Conservation (phyloP, 2,797 vertebrate species). For the Erpetoichthys calabaricus region DNA sequence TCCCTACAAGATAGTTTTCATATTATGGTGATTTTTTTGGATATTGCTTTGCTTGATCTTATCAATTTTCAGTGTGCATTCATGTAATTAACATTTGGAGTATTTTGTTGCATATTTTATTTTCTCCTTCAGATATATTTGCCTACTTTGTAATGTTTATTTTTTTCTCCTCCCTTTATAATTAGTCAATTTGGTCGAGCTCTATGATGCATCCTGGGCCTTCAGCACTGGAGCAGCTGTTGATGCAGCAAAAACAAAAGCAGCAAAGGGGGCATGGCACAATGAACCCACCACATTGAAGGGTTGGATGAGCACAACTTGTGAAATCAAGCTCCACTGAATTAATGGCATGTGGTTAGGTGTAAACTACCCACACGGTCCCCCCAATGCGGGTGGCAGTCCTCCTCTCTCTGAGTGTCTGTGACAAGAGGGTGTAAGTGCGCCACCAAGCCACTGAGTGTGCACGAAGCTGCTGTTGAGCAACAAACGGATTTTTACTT, state of each 20-base stretch:
- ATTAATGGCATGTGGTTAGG: conserved; percentile 66
- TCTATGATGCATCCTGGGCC: conserved; percentile 98
- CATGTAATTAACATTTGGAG: too few relatives aligned
- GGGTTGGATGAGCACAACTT: conserved; percentile 37
- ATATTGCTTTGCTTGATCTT: too few relatives aligned
- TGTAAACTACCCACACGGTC: conserved; percentile 35
- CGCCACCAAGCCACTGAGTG: conserved; percentile 59
- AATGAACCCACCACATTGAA: conserved; percentile 96
- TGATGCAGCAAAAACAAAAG: conserved; percentile 98
- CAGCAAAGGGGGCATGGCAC: conserved; percentile 87
- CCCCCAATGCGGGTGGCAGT: conserved; percentile 59
- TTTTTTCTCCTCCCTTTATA: conserved; percentile 14
- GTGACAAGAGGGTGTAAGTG: conserved; percentile 60
- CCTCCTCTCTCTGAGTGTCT: conserved; percentile 58
- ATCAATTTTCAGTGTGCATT: too few relatives aligned
- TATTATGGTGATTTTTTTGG: too few relatives aligned
- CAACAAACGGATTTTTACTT: conserved; percentile 38
- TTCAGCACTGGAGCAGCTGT: conserved; percentile 95
- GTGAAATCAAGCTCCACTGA: conserved; percentile 49
- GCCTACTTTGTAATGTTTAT: background rate
- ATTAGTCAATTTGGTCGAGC: conserved; percentile 94
- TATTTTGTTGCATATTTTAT: background rate
- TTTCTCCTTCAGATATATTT: background rate
- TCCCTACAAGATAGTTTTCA: too few relatives aligned
- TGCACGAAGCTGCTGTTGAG: conserved; percentile 45